Percentiles rank a stretch among this genome's conserved stretches.
Conservation (phyloP, 2,797 vertebrate species). For the Alouatta caraya region DNA sequence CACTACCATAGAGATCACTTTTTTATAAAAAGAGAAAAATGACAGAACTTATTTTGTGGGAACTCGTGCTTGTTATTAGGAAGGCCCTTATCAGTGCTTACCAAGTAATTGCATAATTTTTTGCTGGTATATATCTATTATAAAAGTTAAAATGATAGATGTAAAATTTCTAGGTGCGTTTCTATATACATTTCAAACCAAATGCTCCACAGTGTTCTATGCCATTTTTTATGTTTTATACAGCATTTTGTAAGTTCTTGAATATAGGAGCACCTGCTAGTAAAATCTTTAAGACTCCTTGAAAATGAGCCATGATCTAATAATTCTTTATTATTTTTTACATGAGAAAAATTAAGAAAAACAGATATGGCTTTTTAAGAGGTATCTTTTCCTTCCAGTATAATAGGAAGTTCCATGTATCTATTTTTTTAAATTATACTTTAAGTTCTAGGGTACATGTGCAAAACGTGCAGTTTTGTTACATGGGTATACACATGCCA, state of each 20-base stretch:
- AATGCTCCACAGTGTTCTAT: background rate
- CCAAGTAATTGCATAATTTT: background rate
- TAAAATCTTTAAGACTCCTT: background rate
- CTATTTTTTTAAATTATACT: too few species aligned
- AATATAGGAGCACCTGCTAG: background rate
- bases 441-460: too few species aligned
- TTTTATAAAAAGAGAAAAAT: constrained; percentile 23
- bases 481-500: too few species aligned
- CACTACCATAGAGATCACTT: background rate
- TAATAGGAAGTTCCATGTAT: background rate
- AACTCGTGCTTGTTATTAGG: background rate
- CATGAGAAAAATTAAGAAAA: background rate
- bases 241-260: background rate
- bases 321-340: background rate
- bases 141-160: constrained; percentile 25
- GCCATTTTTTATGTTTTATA: background rate
- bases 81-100: background rate
- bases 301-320: background rate
- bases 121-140: background rate
- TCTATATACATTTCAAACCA: background rate
- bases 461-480: too few species aligned
- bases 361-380: background rate
- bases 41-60: background rate
- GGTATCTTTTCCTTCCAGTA: background rate
- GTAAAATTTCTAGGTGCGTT: background rate